A percentile compares a stretch with the other conserved stretches of the same genome.
phyloP scores from a whole-genome alignment of 2,888 invertebrate genomes.

The Lagria hirta region DNA sequence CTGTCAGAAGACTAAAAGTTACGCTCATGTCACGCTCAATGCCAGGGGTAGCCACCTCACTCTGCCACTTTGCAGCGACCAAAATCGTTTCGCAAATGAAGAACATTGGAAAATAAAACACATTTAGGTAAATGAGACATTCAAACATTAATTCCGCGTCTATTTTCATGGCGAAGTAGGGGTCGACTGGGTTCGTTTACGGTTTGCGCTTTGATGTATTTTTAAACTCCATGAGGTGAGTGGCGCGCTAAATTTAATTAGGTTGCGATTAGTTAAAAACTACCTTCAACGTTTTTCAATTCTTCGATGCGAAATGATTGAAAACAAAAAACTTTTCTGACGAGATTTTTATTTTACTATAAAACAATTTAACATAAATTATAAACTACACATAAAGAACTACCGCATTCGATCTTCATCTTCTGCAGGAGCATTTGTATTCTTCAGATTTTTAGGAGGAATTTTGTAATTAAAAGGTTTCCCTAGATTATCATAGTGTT shows the following conservation, averaged over 20 bases:
- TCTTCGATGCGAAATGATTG: too few species aligned
- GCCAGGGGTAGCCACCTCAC: conserved; percentile 38
- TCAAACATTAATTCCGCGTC: conserved; percentile 46
- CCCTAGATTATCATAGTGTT: conserved; percentile 57
- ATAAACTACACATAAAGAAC: too few species aligned
- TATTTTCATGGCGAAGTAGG: conserved; percentile 34
- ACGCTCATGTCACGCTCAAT: conserved; percentile 41
- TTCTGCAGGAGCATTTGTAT: too few species aligned
- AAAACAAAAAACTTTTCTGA: too few species aligned
- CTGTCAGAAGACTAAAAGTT: conserved; percentile 34
- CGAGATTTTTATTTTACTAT: too few species aligned
- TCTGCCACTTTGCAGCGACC: conserved; percentile 40
- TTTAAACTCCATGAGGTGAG: too few species aligned
- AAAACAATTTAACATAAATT: too few species aligned
- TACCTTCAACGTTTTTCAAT: not conserved
- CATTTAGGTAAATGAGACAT: conserved; percentile 43
- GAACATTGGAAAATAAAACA: conserved; percentile 42
- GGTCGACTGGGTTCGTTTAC: conserved; percentile 14
- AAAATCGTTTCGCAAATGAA: conserved; percentile 41
- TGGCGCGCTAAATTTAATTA: too few species aligned
- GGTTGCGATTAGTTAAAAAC: too few species aligned
- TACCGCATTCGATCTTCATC: too few species aligned
- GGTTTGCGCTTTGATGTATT: conserved; percentile 25
- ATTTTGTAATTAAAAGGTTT: conserved; percentile 62
- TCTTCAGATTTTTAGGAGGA: conserved; percentile 51